Evolutionary conservation across 2,113 vertebrate species (phyloP).

Genomic region (human): DNA sequence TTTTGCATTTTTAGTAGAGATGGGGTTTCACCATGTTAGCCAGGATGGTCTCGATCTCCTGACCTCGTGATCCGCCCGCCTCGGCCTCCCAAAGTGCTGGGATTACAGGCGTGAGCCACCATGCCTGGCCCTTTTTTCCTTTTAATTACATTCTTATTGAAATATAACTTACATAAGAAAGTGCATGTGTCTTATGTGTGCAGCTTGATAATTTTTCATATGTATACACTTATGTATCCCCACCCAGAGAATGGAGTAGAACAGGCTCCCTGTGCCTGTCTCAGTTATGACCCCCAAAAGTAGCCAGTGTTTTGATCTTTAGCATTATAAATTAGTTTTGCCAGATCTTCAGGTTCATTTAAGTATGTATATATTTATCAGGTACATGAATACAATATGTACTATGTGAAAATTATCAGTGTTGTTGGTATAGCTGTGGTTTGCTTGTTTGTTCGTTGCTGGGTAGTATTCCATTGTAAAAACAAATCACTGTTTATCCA

Average conservation of each 20-base stretch:
- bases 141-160: neutral
- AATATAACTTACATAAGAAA: neutral
- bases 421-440: neutral
- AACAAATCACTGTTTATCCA: neutral
- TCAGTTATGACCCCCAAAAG: neutral
- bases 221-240: neutral
- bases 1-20: no score
- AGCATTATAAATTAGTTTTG: neutral
- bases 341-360: neutral
- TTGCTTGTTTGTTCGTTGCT: neutral
- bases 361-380: no score
- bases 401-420: neutral
- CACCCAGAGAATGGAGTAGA: neutral
- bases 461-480: no score
- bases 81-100: no score
- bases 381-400: neutral
- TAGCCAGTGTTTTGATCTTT: neutral
- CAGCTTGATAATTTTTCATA: neutral
- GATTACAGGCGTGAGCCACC: no score
- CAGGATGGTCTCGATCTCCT: no score
- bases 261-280: neutral
- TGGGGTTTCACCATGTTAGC: no score
- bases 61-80: no score
- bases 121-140: no score
- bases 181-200: fast-evolving